Evolutionary conservation across 2,113 vertebrate genomes (phyloP), one percentile per base, ranked within the genome.

Genomic region (Melanostigma gelatinosum): DNA sequence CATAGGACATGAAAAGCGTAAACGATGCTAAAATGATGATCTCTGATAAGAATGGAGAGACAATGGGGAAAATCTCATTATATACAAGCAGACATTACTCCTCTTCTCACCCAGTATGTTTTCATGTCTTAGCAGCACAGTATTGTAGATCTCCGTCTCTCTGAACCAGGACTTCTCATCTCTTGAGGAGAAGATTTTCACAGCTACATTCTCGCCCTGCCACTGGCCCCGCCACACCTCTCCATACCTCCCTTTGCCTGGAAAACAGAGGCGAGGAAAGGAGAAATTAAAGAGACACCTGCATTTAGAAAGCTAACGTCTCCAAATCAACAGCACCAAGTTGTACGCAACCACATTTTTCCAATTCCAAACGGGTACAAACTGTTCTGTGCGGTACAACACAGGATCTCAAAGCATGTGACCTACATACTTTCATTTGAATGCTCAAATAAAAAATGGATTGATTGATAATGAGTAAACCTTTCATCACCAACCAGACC

Each of bases 161-260:
- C 95, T 91, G 86, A 96, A 96, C 95, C 95, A 96, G 20, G 95
- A 96, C 89, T 95, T 96, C 79, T 96, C 95, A 52, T 96, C 95
- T 77, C 95, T 85, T 0, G 95, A 96, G 22, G 95, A 96, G 89
- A 96, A 96, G 80, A 96, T 96, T 80, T 96, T 96, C 12, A 96
- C 95, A 1, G 95, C 95, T 73, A 96, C 94, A 27, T 95, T 96
- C 84, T 96, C 95, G 0, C 95, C 95, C 83, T 96, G 95, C 95
- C 95, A 96, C 88, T 96, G 95, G 42, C 95, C 95, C 46, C 95
- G 87, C 95, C 95, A 96, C 76, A 96, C 95, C 88, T 96, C 95
- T 15, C 95, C 95, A 6, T 96, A 96, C 29, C 95, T 77, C 7
- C 95, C 95, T 64, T 96, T 96, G 12, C 95, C 95, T 96, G 64